phyloP scores from a whole-genome alignment of 2,113 vertebrate genomes.

The Falco punctatus region DNA sequence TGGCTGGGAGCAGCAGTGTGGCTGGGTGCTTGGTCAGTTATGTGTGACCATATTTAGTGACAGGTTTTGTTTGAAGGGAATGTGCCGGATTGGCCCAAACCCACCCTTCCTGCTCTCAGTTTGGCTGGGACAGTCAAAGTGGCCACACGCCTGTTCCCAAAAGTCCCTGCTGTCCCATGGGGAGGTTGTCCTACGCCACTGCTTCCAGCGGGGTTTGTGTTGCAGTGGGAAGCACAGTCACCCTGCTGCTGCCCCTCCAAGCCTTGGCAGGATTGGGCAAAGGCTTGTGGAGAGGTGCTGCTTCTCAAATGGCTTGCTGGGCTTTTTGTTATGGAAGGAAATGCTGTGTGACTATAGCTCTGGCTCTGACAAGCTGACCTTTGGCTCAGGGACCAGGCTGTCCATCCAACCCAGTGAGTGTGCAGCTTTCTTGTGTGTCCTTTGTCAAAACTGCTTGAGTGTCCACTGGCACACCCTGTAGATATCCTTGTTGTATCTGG shows the following conservation, averaged over 20 bases:
- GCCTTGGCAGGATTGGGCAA: fast-evolving
- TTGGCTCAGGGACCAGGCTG: background rate
- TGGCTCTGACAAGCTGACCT: no score
- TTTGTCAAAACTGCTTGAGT: background rate
- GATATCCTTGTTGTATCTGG: no score
- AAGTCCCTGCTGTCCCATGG: fast-evolving
- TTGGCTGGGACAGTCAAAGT: fast-evolving
- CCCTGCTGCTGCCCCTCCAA: background rate
- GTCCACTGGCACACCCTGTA: no score
- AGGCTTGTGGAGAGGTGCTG: no score
- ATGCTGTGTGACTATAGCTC: no score
- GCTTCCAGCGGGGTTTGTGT: no score
- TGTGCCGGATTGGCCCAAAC: background rate
- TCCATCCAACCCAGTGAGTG: background rate
- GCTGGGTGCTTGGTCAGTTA: background rate
- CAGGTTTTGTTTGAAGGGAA: background rate
- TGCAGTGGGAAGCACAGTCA: no score
- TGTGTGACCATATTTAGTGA: background rate
- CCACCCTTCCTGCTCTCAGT: background rate
- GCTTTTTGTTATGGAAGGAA: slow-evolving; percentile 56
- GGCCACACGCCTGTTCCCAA: fast-evolving
- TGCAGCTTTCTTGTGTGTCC: background rate
- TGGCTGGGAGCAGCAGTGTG: background rate
- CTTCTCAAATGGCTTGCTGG: background rate
- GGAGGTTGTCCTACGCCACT: background rate